phyloP scores from a whole-genome alignment of 2,797 vertebrate genomes.

The Mormyrus proboscirostris region DNA sequence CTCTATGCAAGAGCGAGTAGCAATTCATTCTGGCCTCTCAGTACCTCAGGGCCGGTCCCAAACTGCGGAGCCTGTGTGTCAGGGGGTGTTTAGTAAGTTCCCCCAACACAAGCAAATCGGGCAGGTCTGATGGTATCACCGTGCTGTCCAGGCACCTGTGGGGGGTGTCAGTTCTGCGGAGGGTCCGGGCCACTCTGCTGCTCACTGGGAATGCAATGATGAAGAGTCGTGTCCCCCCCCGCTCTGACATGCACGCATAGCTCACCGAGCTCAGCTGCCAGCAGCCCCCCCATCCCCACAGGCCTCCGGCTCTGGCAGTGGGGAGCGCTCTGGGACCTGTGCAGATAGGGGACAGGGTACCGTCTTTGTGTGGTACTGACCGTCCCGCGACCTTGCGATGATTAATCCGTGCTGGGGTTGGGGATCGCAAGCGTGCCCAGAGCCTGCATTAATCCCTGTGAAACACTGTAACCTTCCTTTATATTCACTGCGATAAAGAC shows the following conservation, averaged over 20 bases:
- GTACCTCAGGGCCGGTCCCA: neutral
- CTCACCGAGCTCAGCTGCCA: neutral
- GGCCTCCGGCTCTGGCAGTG: slow-evolving; percentile 29
- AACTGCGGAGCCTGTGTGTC: neutral
- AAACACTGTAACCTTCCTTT: slow-evolving; percentile 11
- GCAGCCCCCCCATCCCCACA: slow-evolving; percentile 29
- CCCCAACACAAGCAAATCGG: neutral
- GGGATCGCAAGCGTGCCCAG: slow-evolving; percentile 24
- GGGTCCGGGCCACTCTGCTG: slow-evolving; percentile 56
- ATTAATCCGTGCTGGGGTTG: slow-evolving; percentile 56
- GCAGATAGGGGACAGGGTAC: slow-evolving; percentile 37
- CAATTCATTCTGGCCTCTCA: neutral
- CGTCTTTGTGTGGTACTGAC: slow-evolving; percentile 42
- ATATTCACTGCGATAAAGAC: neutral
- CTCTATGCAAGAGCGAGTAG: neutral
- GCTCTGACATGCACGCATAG: neutral
- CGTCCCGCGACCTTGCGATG: slow-evolving; percentile 56
- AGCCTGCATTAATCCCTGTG: neutral
- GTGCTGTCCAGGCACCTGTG: neutral
- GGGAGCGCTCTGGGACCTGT: slow-evolving; percentile 26
- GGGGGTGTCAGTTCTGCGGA: slow-evolving; percentile 25
- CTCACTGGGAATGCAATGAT: slow-evolving; percentile 67
- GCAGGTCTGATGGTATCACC: neutral
- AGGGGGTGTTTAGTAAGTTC: neutral
- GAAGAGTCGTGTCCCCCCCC: slow-evolving; percentile 59